These are phyloP conservation scores for Heliconius eleuchia DNA, from an alignment of 1,140 invertebrate genomes.

Conservation along the genomic window DNA sequence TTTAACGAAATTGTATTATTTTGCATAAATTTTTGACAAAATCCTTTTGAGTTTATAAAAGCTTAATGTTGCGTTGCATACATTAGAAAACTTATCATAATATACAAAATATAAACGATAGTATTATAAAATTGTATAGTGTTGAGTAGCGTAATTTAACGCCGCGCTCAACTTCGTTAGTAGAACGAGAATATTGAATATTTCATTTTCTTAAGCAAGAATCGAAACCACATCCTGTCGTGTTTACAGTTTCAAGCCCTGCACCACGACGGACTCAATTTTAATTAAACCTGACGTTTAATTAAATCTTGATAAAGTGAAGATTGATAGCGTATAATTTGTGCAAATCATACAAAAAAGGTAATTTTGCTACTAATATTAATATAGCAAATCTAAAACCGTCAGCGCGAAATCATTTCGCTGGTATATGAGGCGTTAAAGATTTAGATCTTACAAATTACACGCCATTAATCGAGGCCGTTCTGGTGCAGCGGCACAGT, in stretches of 20 bases:
- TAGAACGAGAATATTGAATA: too few species aligned
- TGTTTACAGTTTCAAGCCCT: too few species aligned
- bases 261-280: not conserved
- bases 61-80: conserved; percentile 33
- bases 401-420: conserved; percentile 52
- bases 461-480: conserved; percentile 73
- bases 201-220: too few species aligned
- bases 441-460: conserved; percentile 72
- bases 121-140: too few species aligned
- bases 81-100: conserved; percentile 1
- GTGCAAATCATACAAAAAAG: conserved; percentile 30
- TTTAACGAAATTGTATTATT: conserved; percentile 77
- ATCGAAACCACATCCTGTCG: too few species aligned
- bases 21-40: conserved; percentile 77
- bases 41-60: conserved; percentile 33
- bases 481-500: too few species aligned
- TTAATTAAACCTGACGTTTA: conserved; percentile 21
- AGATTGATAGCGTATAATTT: conserved; percentile 30
- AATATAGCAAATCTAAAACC: conserved; percentile 41
- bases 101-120: too few species aligned
- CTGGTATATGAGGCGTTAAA: conserved; percentile 62
- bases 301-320: conserved; percentile 14
- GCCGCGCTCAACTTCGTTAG: not conserved
- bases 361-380: conserved; percentile 31
- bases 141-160: not conserved